Evolutionary conservation across 2,113 vertebrate genomes (phyloP).

Genomic region (Numida meleagris): DNA sequence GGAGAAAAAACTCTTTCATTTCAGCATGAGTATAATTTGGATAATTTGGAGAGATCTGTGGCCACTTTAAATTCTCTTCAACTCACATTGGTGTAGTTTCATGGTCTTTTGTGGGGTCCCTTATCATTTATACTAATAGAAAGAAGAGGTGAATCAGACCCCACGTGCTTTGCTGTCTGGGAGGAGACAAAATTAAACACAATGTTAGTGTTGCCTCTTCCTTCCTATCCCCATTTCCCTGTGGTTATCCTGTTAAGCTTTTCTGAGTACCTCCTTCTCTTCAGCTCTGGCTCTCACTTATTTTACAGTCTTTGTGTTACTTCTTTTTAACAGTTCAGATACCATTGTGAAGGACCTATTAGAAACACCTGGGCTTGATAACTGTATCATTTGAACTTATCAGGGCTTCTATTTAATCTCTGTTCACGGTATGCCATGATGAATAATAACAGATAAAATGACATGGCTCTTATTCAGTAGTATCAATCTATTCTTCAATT

Average conservation of each 20-base stretch:
- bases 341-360: neutral
- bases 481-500: slow-evolving; percentile 9
- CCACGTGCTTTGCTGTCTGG: neutral
- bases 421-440: neutral
- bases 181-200: slow-evolving; percentile 24
- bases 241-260: slow-evolving; percentile 9
- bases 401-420: slow-evolving; percentile 19
- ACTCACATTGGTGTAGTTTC: neutral
- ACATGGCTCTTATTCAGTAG: neutral
- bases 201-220: neutral
- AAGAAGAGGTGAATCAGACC: neutral
- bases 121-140: neutral
- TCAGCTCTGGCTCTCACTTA: neutral
- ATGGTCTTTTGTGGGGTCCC: neutral
- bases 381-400: slow-evolving; percentile 31
- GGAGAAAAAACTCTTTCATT: neutral
- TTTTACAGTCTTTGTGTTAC: neutral
- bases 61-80: neutral
- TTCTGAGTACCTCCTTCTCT: slow-evolving; percentile 11
- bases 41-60: neutral
- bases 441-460: slow-evolving; percentile 24
- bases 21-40: neutral
- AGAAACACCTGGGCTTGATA: neutral
- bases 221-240: slow-evolving; percentile 19
- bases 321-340: neutral